Base-by-base conservation (phyloP, 2,888 invertebrate species). In the Phymatocera aterrima region DNA sequence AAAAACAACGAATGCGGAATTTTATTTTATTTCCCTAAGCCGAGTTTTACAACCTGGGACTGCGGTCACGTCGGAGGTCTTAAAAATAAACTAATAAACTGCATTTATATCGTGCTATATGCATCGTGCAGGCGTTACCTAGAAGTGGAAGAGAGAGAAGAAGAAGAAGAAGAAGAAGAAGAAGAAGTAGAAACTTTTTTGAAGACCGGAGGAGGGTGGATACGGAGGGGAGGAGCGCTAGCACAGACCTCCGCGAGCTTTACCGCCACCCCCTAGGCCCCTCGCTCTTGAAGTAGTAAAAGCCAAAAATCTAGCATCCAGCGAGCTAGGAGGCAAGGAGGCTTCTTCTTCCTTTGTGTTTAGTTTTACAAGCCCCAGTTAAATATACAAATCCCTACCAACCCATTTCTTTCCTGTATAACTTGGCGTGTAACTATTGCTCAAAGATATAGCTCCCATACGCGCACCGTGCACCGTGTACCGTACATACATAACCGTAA, bases 81-180 rank as follows among this genome's bases (percentile, higher is more conserved):
- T 83, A 80, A 84, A 86, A 87, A 87, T 87, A 87, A 87, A 87
- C 87, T 82, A 86, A 87, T 86, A 87, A 86, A 87, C 80, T 79
- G 75, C 79, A 79, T 75, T 79, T 79, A 75, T 64, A 79, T 64
- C 54, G 43, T 18, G 43, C 24, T 34, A 5, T 51, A 51, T n/a
- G n/a, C 1, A 51, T n/a, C 51, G 60, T 12, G 28, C 12, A 12
- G 18, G 57, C 70, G 70, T 54, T 79, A 79, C 79, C 75, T 34
- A 79, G 79, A 79, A 79, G 79, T 65, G 79, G 75, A 28, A 57
- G 75, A 75, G n/a, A n/a, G n/a, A n/a, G n/a, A n/a, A n/a, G n/a
- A n/a, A n/a, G n/a, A n/a, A n/a, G n/a, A n/a, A n/a, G n/a, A n/a
- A n/a, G n/a, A n/a, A n/a, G n/a, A n/a, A n/a, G n/a, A n/a, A n/a